These are phyloP conservation scores for Mayetiola destructor DNA, from an alignment of 2,888 invertebrate genomes.

Conservation along the genomic window DNA sequence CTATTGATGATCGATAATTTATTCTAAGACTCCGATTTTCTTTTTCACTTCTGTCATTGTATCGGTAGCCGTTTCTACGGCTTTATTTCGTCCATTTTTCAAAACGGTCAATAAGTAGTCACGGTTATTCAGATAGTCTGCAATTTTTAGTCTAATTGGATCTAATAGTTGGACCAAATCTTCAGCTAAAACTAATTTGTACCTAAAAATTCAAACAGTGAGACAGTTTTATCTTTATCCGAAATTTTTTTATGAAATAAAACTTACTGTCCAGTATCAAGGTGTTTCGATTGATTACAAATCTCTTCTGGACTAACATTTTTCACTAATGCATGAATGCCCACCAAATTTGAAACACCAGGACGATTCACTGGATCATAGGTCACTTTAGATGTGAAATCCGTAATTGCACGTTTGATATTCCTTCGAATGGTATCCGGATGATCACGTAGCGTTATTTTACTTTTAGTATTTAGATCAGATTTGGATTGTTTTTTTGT, in stretches of 20 bases:
- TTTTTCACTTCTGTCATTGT: slow-evolving; percentile 50
- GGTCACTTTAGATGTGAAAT: slow-evolving; percentile 68
- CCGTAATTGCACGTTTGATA: slow-evolving; percentile 80
- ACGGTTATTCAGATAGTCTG: slow-evolving; percentile 42
- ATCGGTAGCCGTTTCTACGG: slow-evolving; percentile 43
- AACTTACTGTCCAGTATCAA: slow-evolving; percentile 57
- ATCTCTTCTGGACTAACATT: slow-evolving; percentile 52
- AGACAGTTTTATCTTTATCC: neutral
- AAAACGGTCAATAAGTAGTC: slow-evolving; percentile 48
- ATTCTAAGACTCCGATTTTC: slow-evolving; percentile 39
- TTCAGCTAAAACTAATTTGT: slow-evolving; percentile 59
- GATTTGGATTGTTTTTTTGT: slow-evolving; percentile 97
- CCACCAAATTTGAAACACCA: slow-evolving; percentile 80
- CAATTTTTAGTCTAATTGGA: slow-evolving; percentile 51
- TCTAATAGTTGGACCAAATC: slow-evolving; percentile 50
- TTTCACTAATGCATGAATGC: slow-evolving; percentile 62
- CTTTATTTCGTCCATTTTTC: slow-evolving; percentile 47
- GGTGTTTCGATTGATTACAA: slow-evolving; percentile 44
- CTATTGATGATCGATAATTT: neutral
- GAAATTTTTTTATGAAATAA: neutral
- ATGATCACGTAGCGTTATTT: slow-evolving; percentile 65
- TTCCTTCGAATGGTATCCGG: slow-evolving; percentile 54
- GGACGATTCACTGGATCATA: slow-evolving; percentile 65
- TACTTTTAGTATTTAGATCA: slow-evolving; percentile 57
- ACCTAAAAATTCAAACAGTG: slow-evolving; percentile 38